Evolutionary conservation across 1,140 invertebrate genomes (phyloP).

Genomic region (Drosophila tani): DNA sequence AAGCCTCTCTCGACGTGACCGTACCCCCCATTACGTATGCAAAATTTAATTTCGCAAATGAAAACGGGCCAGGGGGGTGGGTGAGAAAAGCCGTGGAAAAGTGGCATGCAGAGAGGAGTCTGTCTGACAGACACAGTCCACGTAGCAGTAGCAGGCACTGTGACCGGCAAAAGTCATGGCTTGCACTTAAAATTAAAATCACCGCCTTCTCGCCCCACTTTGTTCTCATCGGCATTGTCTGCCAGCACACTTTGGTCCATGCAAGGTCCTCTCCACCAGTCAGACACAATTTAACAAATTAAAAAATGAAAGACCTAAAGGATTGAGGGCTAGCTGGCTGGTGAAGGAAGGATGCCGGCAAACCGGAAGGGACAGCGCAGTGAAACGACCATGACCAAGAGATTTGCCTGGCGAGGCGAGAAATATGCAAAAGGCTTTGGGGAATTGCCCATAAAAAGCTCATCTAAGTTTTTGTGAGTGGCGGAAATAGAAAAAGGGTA

Average conservation of each 20-base stretch:
- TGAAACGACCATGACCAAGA: conserved; percentile 58
- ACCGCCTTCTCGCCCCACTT: conserved; percentile 21
- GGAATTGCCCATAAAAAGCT: conserved; percentile 48
- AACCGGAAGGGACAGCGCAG: conserved; percentile 59
- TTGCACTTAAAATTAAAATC: conserved; percentile 66
- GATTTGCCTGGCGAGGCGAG: conserved; percentile 42
- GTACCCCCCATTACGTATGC: conserved; percentile 60
- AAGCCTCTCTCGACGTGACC: conserved; percentile 21
- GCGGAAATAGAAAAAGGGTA: conserved; percentile 5
- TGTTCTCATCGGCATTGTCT: conserved; percentile 35
- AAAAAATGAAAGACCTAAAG: conserved; percentile 60
- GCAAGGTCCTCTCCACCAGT: neutral
- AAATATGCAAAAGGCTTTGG: conserved; percentile 53
- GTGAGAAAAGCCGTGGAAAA: conserved; percentile 16
- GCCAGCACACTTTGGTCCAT: conserved; percentile 23
- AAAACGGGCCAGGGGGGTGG: conserved; percentile 37
- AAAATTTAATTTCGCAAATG: conserved; percentile 79
- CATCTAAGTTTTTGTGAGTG: conserved; percentile 37
- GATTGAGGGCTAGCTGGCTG: conserved; percentile 27
- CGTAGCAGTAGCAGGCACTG: conserved; percentile 30
- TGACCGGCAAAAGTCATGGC: conserved; percentile 56
- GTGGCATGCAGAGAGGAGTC: conserved; percentile 20
- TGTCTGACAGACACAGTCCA: conserved; percentile 30
- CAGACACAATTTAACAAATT: conserved; percentile 80
- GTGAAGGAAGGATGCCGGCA: conserved; percentile 32